Base-by-base conservation (phyloP, 2,797 vertebrate genomes). In the Halcyon leucocephala region DNA sequence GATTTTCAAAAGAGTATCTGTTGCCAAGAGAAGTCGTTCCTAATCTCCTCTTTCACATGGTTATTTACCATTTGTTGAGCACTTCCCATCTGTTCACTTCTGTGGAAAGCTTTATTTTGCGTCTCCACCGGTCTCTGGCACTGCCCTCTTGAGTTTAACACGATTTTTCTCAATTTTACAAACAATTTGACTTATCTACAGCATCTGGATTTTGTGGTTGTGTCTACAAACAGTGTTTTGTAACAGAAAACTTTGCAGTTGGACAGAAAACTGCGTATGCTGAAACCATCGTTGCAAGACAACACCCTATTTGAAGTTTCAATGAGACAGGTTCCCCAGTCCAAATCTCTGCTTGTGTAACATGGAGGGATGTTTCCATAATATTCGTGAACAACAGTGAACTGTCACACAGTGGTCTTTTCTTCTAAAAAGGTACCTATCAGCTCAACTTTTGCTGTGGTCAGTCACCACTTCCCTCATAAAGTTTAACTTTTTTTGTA, bases 401-500 rank as follows among this genome's bases (percentile, higher is more conserved):
- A 76, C 2, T 70, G 67, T 73, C 82, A 86, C 28, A 86, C 57
- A 83, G 44, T 2, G 13, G 31, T 61, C 29, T 81, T 41, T 71
- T 54, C 44, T 83, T 83, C 77, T 79, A 55, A 72, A 91, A 82
- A 72, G 44, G 37, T 16, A 74, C 24, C 64, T 57, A 84, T 79
- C 76, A 90, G 76, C 79, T 83, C 82, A 73, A 26, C 15, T 72
- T 83, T n/a, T 73, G 41, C 78, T 93, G 72, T 46, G 57, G 60
- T 93, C 93, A 69, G 54, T 93, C 95, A 97, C 51, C 57, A 67
- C 92, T 97, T 96, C 95, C 93, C 90, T 77, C 71, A 81, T 37
- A 26, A 90, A 85, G 17, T 64, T 82, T 66, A 74, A 86, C 29
- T 83, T 74, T 67, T 67, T 90, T 83, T 3, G 3, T 73, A 65